A percentile compares a stretch with the other conserved stretches of the same genome.
Evolutionary conservation across 2,113 vertebrate species (phyloP).

Genomic region (Bothrops jararaca): DNA sequence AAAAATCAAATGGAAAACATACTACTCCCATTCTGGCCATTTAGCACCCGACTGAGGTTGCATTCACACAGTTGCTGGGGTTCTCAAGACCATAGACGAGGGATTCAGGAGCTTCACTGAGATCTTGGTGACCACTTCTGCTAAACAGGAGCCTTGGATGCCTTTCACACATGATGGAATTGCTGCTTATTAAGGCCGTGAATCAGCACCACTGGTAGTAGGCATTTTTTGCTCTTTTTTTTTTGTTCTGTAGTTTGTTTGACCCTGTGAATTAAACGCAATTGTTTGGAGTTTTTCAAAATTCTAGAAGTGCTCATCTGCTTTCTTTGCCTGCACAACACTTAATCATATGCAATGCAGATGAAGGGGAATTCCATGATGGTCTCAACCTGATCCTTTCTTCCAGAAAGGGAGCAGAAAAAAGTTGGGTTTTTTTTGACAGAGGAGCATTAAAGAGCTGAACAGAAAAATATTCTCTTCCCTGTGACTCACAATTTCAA

Average conservation of each 20-base stretch:
- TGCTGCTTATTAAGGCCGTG: not conserved
- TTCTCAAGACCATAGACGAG: not conserved
- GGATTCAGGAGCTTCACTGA: not conserved
- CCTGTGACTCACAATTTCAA: not conserved
- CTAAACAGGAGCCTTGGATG: not conserved
- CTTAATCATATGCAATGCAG: not conserved
- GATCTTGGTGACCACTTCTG: not conserved
- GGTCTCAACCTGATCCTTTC: not conserved
- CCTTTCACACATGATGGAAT: not conserved
- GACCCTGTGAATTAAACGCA: not conserved
- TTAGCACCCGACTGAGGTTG: not conserved
- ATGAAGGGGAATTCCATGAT: not conserved
- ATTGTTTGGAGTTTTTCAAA: not conserved
- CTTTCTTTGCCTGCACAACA: not conserved
- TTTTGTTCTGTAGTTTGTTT: not conserved
- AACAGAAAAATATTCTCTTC: not conserved
- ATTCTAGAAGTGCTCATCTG: not conserved
- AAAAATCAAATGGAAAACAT: not conserved
- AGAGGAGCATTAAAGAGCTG: not conserved
- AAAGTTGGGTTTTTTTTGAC: too few species aligned
- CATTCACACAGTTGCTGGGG: not conserved
- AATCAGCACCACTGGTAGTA: not conserved
- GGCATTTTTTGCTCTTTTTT: not conserved
- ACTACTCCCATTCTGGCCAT: not conserved
- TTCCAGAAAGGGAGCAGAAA: not conserved